Evolutionary conservation across 1,140 invertebrate species (phyloP), one percentile per base, ranked within the genome.

Genomic region (Tetraneura akinire): DNA sequence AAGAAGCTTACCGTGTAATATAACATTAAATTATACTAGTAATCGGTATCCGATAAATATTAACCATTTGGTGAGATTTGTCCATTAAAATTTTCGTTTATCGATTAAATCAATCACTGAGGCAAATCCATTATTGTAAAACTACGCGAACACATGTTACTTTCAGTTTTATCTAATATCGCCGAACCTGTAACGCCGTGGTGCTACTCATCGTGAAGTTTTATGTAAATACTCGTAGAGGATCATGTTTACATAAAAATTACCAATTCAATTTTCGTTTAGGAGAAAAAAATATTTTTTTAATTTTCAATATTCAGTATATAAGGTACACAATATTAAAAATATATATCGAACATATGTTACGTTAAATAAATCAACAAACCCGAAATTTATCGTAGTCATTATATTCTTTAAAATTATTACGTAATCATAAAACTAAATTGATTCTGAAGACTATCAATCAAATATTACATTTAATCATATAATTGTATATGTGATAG

Each of bases 91-190:
- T n/a, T n/a, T 18, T 10, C 32, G 32, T 64, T 64, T 64, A 47
- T 23, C 21, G 18, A 68, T 68, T 21, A 47, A 68, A 47, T 47
- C 21, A 45, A 47, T 53, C 32, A 57, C 45, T 55, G 29, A 13
- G 10, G 16, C 3, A 5, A n/a, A n/a, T n/a, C n/a, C n/a, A n/a
- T n/a, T 68, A 47, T 23, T 47, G 42, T 68, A 23, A 14, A 47
- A 68, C 66, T 42, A 23, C 42, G 13, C 66, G 21, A 68, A 68
- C 66, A 68, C 42, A 45, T 68, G 37, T 45, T 68, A 45, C 32
- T 26, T 66, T 66, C n/a, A n/a, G 62, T n/a, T n/a, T n/a, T n/a
- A n/a, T n/a, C 32, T 68, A 68, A 68, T 68, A 32, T 14, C 64
- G 37, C 9, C 37, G 6, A 45, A 8, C 10, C n/a, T 1, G 14